A percentile compares a stretch with the other conserved stretches of the same genome.
These are phyloP conservation scores for Caradrina clavipalpis DNA, from an alignment of 2,888 invertebrate species.

Conservation along the genomic window DNA sequence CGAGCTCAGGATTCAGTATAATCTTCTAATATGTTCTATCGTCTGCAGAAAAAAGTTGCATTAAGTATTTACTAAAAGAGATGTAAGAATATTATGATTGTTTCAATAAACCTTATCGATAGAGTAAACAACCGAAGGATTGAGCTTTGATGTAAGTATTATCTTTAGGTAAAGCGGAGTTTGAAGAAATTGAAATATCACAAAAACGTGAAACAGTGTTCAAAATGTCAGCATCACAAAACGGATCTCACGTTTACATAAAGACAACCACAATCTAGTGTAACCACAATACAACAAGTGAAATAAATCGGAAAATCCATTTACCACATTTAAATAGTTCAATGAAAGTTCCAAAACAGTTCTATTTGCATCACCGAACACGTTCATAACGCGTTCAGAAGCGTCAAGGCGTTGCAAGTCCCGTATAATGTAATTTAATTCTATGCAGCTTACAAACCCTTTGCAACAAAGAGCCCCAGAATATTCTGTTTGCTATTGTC, in stretches of 20 bases:
- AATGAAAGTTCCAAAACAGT: constrained; percentile 56
- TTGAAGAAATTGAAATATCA: neutral
- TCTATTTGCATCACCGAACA: constrained; percentile 84
- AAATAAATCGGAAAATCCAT: constrained; percentile 64
- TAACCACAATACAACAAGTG: constrained; percentile 39
- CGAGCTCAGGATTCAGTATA: neutral
- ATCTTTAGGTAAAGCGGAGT: neutral
- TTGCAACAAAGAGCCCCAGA: constrained; percentile 76
- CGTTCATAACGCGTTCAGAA: constrained; percentile 75
- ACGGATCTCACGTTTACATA: constrained; percentile 37
- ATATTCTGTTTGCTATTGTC: constrained; percentile 86
- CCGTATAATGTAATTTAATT: constrained; percentile 83
- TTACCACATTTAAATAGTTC: constrained; percentile 61
- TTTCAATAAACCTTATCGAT: too few relatives aligned
- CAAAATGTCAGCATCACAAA: constrained; percentile 36
- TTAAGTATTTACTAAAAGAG: neutral
- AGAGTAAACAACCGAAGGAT: too few relatives aligned
- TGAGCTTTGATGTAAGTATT: neutral
- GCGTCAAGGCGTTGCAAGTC: constrained; percentile 81
- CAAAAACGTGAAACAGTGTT: constrained; percentile 7
- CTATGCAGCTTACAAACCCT: constrained; percentile 71
- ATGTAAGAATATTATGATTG: neutral
- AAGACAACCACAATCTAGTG: constrained; percentile 15
- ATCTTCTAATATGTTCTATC: neutral
- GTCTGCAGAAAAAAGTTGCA: too few relatives aligned